Evolutionary conservation across 2,797 vertebrate species (phyloP).

Genomic region (Smutsia temminckii): DNA sequence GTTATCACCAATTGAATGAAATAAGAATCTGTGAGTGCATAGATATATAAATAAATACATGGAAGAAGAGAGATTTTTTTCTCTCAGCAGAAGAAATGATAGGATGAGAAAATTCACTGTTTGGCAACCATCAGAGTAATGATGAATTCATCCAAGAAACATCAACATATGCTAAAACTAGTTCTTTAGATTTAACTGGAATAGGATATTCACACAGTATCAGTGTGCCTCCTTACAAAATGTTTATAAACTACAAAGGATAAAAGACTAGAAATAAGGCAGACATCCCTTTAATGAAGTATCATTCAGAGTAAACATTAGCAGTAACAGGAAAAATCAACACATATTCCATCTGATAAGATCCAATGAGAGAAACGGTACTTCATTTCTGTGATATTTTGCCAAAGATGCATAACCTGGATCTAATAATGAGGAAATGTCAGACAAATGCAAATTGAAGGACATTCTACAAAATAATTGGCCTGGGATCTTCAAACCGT

Average conservation of each 20-base stretch:
- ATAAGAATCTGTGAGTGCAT: background rate
- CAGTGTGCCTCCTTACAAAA: background rate
- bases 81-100: background rate
- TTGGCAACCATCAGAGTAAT: background rate
- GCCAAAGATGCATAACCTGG: background rate
- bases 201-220: background rate
- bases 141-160: background rate
- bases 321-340: background rate
- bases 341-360: background rate
- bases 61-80: background rate
- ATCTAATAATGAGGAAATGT: slow-evolving; percentile 23
- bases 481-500: background rate
- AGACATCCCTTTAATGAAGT: background rate
- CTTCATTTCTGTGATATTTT: background rate
- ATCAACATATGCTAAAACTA: background rate
- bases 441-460: slow-evolving; percentile 23
- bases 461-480: background rate
- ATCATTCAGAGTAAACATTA: background rate
- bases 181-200: background rate
- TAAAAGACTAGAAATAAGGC: background rate
- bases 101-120: background rate
- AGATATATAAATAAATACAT: background rate
- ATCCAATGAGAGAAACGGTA: background rate
- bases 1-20: background rate
- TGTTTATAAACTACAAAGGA: background rate